Evolutionary conservation across 2,797 vertebrate genomes (phyloP).

Genomic region (Mus spretus): DNA sequence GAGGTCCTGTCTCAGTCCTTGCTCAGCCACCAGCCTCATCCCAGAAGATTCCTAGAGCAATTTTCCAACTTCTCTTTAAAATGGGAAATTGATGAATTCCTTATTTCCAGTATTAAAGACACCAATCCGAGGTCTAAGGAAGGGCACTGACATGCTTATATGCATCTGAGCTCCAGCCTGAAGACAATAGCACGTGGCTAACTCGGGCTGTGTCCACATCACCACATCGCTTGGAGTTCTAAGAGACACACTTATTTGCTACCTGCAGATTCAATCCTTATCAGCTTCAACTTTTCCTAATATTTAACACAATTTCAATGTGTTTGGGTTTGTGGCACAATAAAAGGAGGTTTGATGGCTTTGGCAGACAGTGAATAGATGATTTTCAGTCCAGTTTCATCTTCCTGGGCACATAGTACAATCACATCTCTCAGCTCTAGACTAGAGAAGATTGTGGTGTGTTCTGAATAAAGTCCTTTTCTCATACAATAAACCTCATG

Average conservation of each 20-base stretch:
- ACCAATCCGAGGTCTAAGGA: constrained; percentile 55
- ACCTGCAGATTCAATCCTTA: background rate
- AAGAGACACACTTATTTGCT: background rate
- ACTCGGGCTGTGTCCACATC: background rate
- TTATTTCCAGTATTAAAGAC: constrained; percentile 57
- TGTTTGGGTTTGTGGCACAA: background rate
- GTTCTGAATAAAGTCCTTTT: background rate
- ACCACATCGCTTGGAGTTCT: background rate
- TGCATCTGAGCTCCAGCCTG: background rate
- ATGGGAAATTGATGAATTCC: constrained; percentile 77
- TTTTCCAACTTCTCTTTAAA: constrained; percentile 62
- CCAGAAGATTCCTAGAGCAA: constrained; percentile 60
- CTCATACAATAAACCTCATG: no score
- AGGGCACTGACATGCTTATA: background rate
- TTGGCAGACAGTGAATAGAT: background rate
- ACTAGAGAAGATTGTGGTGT: background rate
- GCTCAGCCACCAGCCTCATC: constrained; percentile 47
- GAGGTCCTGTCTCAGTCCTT: constrained; percentile 43
- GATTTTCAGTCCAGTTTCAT: background rate
- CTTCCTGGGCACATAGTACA: background rate
- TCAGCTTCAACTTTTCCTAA: background rate
- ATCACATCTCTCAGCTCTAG: background rate
- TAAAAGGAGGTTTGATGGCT: background rate
- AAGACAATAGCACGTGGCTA: constrained; percentile 3
- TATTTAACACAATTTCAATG: background rate